A percentile compares a stretch with the other conserved stretches of the same genome.
Evolutionary conservation across 2,797 vertebrate genomes (phyloP).

Genomic region (Hephaestus fuliginosus): DNA sequence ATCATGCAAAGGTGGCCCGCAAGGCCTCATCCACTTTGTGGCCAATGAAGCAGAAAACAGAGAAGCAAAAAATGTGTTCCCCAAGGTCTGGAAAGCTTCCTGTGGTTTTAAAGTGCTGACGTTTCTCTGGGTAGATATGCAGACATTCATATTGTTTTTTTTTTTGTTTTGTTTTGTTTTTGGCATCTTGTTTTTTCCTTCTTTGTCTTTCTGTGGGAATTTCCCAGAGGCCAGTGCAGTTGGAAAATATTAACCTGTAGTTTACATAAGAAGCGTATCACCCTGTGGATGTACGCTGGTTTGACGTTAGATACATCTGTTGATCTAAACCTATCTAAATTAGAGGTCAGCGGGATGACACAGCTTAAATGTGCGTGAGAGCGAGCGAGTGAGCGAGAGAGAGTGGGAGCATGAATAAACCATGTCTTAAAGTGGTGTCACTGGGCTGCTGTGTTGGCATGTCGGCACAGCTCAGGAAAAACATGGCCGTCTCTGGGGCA

Average conservation of each 20-base stretch:
- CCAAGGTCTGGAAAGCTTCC: constrained; percentile 44
- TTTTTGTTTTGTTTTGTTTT: no score
- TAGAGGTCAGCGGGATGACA: constrained; percentile 59
- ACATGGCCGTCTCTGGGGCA: constrained; percentile 74
- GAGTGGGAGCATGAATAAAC: constrained; percentile 78
- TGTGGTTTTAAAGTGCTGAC: constrained; percentile 17
- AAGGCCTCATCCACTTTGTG: constrained; percentile 55
- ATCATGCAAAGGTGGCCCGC: constrained; percentile 53
- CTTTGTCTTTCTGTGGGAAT: constrained; percentile 19
- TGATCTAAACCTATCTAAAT: constrained; percentile 54
- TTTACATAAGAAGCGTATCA: constrained; percentile 14
- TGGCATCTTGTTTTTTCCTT: neutral
- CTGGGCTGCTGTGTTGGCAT: constrained; percentile 77
- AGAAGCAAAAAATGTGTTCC: constrained; percentile 54
- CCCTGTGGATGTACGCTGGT: constrained; percentile 6
- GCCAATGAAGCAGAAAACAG: constrained; percentile 62
- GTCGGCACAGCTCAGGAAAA: constrained; percentile 71
- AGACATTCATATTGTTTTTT: constrained; percentile 28
- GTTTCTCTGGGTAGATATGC: constrained; percentile 30
- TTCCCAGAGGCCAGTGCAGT: neutral
- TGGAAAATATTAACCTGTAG: constrained; percentile 9
- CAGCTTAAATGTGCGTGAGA: constrained; percentile 60
- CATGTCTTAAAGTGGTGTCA: constrained; percentile 81
- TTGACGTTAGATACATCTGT: constrained; percentile 46
- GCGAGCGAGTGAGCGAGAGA: constrained; percentile 18